Percentiles rank a stretch among this genome's conserved stretches.
Conservation (phyloP, 1,140 invertebrate species). For the Papilio machaon region DNA sequence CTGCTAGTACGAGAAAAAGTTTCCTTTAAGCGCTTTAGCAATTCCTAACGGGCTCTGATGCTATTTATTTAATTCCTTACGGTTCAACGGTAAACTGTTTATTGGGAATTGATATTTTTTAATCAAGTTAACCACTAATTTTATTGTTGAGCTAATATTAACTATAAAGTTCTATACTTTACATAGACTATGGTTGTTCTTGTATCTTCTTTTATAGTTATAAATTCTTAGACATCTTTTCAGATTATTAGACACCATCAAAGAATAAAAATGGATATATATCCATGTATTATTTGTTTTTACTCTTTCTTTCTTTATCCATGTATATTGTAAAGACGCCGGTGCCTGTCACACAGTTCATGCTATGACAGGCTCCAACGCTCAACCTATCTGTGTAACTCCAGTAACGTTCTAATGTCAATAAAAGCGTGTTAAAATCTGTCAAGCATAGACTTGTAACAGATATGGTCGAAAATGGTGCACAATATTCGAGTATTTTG, state of each 20-base stretch:
- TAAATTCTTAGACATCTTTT: too few relatives aligned
- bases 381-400: too few relatives aligned
- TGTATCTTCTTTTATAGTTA: too few relatives aligned
- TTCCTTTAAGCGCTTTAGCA: slow-evolving; percentile 30
- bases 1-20: slow-evolving; percentile 31
- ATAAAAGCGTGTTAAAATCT: neutral
- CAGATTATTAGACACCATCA: too few relatives aligned
- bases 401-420: too few relatives aligned
- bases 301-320: too few relatives aligned
- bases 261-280: too few relatives aligned
- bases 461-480: neutral
- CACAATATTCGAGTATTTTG: slow-evolving; percentile 4
- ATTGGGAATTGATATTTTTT: slow-evolving; percentile 9
- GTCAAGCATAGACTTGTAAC: neutral
- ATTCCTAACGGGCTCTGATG: slow-evolving; percentile 22
- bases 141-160: neutral
- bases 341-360: too few relatives aligned
- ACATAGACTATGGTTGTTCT: neutral
- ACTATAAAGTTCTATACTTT: neutral
- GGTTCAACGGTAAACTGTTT: slow-evolving; percentile 21
- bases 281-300: too few relatives aligned
- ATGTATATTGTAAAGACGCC: too few relatives aligned
- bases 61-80: slow-evolving; percentile 19
- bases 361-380: too few relatives aligned
- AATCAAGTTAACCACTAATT: neutral